Percentiles rank a stretch among this genome's conserved stretches.
Evolutionary conservation across 2,797 vertebrate genomes (phyloP).

Genomic region (Macrochelys suwanniensis): DNA sequence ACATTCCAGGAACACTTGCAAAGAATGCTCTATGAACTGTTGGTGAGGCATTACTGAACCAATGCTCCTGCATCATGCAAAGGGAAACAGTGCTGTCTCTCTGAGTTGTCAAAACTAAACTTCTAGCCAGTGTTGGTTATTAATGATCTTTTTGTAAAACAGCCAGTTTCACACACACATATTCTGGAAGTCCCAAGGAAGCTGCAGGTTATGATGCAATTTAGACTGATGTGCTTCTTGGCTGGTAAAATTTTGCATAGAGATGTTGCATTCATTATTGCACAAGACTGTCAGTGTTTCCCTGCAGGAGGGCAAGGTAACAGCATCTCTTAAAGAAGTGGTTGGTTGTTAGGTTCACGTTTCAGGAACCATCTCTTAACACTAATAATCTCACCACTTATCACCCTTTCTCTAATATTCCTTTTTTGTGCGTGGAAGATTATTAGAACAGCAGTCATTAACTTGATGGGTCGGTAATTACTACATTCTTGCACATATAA

Average conservation of each 20-base stretch:
- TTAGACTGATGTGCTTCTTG: not conserved
- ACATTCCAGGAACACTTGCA: not conserved
- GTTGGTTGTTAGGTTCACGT: not conserved
- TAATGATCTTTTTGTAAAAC: not conserved
- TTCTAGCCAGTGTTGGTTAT: not conserved
- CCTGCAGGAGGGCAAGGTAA: not conserved
- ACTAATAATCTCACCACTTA: not conserved
- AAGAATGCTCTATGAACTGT: not conserved
- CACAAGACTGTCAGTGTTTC: not conserved
- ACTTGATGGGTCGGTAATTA: not conserved
- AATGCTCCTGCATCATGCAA: not conserved
- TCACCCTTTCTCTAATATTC: not conserved
- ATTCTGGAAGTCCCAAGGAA: not conserved
- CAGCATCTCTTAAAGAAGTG: not conserved
- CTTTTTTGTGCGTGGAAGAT: not conserved
- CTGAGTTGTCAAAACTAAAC: not conserved
- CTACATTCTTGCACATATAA: not conserved
- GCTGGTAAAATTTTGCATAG: not conserved
- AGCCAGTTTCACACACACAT: not conserved
- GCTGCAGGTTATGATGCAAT: not conserved
- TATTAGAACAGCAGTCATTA: not conserved
- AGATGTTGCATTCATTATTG: not conserved
- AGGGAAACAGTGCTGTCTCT: not conserved
- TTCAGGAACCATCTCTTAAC: not conserved
- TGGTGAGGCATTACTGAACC: not conserved